Evolutionary conservation across 2,113 vertebrate species (phyloP).

Genomic region (Mellivora capensis): DNA sequence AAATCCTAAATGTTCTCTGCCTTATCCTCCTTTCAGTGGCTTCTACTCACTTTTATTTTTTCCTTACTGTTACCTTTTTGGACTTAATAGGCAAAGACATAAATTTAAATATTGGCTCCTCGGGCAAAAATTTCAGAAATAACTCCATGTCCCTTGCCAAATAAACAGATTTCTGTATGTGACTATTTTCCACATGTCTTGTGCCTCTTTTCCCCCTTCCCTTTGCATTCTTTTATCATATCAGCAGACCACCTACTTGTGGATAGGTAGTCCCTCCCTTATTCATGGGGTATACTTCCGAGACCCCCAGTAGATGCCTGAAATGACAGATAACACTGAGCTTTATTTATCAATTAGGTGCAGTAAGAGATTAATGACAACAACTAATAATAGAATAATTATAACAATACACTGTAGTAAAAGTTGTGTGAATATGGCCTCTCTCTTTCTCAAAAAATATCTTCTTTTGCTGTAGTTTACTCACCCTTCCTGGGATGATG

Average conservation of each 20-base stretch:
- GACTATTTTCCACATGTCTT: conserved; percentile 24
- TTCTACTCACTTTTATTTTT: neutral
- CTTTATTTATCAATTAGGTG: neutral
- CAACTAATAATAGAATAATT: neutral
- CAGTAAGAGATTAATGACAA: neutral
- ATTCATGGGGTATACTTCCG: neutral
- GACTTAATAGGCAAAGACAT: conserved; percentile 14
- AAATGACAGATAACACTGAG: neutral
- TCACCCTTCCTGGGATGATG: neutral
- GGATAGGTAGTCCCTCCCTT: neutral
- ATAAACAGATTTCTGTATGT: conserved; percentile 11
- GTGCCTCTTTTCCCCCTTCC: neutral
- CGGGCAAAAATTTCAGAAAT: conserved; percentile 27
- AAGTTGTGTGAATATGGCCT: neutral
- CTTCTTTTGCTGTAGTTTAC: neutral
- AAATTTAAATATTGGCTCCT: conserved; percentile 11
- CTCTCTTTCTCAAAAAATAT: neutral
- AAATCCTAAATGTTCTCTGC: conserved; percentile 12
- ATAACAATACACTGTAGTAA: neutral
- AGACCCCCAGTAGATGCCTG: neutral
- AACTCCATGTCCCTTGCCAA: neutral
- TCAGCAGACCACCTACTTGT: neutral
- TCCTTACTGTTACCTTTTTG: conserved; percentile 4
- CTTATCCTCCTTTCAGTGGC: neutral
- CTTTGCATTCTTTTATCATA: neutral